Evolutionary conservation across 92 coral and sea anemone genomes (phyloP).

Genomic region (Umimayanthus chanpuru): DNA sequence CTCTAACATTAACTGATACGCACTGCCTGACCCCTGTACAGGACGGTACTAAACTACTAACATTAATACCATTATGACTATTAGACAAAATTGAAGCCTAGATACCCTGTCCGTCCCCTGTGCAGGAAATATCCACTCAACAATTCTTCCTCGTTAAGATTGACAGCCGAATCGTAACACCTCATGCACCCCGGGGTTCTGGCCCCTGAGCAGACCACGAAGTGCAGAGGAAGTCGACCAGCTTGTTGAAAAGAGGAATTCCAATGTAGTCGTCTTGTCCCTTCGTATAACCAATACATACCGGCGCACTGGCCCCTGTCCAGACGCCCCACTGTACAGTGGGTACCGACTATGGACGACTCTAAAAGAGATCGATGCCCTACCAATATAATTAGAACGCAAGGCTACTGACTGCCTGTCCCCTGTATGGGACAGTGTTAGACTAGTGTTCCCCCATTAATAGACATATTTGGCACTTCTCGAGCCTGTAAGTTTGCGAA

Average conservation of each 20-base stretch:
- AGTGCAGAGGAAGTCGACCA: slow-evolving; percentile 6
- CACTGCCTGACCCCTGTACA: no score
- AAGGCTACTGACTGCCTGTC: neutral
- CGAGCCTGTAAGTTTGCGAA: no score
- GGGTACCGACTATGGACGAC: slow-evolving; percentile 5
- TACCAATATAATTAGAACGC: neutral
- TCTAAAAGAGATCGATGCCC: neutral
- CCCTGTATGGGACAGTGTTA: no score
- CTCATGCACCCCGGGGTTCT: neutral
- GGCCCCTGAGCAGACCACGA: neutral
- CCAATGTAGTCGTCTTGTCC: neutral
- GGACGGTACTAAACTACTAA: neutral
- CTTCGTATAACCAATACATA: neutral
- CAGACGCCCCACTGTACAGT: slow-evolving; percentile 8
- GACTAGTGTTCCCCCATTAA: neutral
- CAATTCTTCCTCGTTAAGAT: slow-evolving; percentile 15
- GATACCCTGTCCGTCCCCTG: neutral
- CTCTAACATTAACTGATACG: no score
- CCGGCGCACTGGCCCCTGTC: slow-evolving; percentile 24
- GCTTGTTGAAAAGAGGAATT: neutral
- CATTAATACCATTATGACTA: neutral
- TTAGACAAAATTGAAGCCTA: slow-evolving; percentile 5
- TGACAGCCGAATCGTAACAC: neutral
- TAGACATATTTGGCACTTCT: no score
- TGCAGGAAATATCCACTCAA: neutral